Base-by-base conservation (phyloP, 37 sponge, comb jelly and placozoan genomes). In the Halisarca cf. caerulea region DNA sequence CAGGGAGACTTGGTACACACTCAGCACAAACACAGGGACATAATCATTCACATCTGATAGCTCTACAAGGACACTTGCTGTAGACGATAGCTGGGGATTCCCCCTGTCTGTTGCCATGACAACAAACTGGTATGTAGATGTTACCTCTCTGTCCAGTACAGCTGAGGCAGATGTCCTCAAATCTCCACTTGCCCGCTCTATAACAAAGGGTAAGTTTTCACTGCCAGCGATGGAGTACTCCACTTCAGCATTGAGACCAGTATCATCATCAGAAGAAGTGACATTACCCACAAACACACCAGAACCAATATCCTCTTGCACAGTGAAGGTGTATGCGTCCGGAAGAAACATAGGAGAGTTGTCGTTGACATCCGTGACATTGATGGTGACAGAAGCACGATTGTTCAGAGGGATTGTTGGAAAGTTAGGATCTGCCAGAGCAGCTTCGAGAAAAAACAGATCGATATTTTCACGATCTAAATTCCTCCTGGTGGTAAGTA, bases 351-450 rank as follows among this genome's bases (percentile, higher is more conserved):
- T 30, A 25, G 94, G 94, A 18, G 80, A 38, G 41, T 94, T 66
- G 54, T 94, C 94, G 40, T 94, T 94, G 47, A 86, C 83, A 54
- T 94, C 94, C 7, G 66, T 33, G 15, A 94, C 87, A 0, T 59
- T 43, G 9, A 94, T 61, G 24, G 6, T 24, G 2, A 87, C 37
- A 18, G 66, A 21, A 47, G 61, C 59, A 40, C 77, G 42, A 25
- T 40, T 24, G 42, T n/a, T 40, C 9, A 74, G 36, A 1, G 36
- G 20, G 3, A 37, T 25, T 2, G 24, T 1, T 11, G 42, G 42
- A 20, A 5, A n/a, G 8, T 32, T 74, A 23, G 42, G 77, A 15
- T 43, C 23, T 6, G 77, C 39, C 4, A 74, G 77, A 39, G 24
- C 77, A 36, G 23, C 77, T 23, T 74, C 45, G 6, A 74, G 77